Evolutionary conservation across 2,888 invertebrate genomes (phyloP), one percentile per base, ranked within the genome.

Genomic region (Tinea pellionella): DNA sequence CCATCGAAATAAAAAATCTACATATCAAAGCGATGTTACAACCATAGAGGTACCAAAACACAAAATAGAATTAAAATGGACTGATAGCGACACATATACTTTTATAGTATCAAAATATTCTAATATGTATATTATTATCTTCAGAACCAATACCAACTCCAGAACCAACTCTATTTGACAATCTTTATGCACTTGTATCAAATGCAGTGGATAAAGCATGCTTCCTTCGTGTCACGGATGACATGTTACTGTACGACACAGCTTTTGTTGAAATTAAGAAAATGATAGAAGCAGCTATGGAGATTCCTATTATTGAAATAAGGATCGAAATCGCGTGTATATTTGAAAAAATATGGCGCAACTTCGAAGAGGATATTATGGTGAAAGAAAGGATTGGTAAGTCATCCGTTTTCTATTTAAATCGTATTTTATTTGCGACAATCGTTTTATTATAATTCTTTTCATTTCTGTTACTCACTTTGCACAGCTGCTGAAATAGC

Each of bases 251-350:
- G 3, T 86, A 80, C 60, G 86, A 87, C 61, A 78, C 78, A 0
- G 84, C 84, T 0, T 86, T 79, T 59, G 78, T 85, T 1, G 82
- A 81, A 61, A 64, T 87, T 0, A 64, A 61, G 60, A 78, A 74
- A 29, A 75, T 75, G 0, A 81, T 85, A 0, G 86, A 87, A 64
- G 64, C 69, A 29, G 82, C 84, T 0, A 86, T 87, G 86, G 86
- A 87, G 63, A 70, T 84, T 60, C 80, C 86, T 0, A 83, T 87
- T 0, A 64, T 70, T 2, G 77, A 77, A 0, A 77, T 87, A 42
- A 69, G 64, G 57, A 65, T 71, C 61, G 86, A 87, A 30, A 79
- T 87, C 12, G 75, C 72, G 0, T 63, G 70, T 1, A 63, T 86
- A 0, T 72, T 74, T 47, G 67, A 61, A n/a, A 69, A 70, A 0